These are phyloP conservation scores for Bombylius major DNA, from an alignment of 2,888 invertebrate genomes.

Conservation along the genomic window DNA sequence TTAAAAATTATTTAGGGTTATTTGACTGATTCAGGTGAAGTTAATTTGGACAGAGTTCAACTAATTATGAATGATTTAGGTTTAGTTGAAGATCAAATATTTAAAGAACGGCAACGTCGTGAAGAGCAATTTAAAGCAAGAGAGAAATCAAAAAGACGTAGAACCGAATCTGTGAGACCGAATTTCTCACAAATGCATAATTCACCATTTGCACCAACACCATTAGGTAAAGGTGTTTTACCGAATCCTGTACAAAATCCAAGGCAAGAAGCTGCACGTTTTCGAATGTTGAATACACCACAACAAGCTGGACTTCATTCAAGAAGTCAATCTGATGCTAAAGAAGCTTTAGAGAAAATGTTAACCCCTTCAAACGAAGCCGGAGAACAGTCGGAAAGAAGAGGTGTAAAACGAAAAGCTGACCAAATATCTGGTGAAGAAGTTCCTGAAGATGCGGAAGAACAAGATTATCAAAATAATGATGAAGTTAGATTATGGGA, in stretches of 20 bases:
- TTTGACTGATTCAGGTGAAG: slow-evolving; percentile 88
- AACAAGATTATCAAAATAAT: slow-evolving; percentile 63
- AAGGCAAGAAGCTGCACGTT: slow-evolving; percentile 54
- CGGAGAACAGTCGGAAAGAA: slow-evolving; percentile 16
- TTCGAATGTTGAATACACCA: slow-evolving; percentile 48
- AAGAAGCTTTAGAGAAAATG: slow-evolving; percentile 39
- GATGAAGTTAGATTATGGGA: slow-evolving; percentile 92
- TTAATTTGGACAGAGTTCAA: slow-evolving; percentile 86
- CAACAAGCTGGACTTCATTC: slow-evolving; percentile 13
- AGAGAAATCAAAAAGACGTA: slow-evolving; percentile 55
- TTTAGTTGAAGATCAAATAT: slow-evolving; percentile 92
- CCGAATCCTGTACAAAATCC: slow-evolving; percentile 50
- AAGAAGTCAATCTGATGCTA: slow-evolving; percentile 13
- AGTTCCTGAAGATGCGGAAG: slow-evolving; percentile 34
- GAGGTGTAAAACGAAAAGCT: slow-evolving; percentile 40
- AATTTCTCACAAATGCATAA: slow-evolving; percentile 57
- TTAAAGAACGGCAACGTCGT: slow-evolving; percentile 77
- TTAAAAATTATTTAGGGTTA: slow-evolving; percentile 53
- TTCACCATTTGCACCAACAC: slow-evolving; percentile 65
- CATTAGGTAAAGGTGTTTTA: slow-evolving; percentile 43
- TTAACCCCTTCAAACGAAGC: slow-evolving; percentile 34
- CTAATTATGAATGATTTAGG: slow-evolving; percentile 90
- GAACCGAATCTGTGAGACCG: slow-evolving; percentile 41
- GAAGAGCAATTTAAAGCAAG: slow-evolving; percentile 70
- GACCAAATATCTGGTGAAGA: slow-evolving; percentile 37